These are phyloP conservation scores for Gambusia yucatana DNA, from an alignment of 2,797 vertebrate species.

Conservation along the genomic window DNA sequence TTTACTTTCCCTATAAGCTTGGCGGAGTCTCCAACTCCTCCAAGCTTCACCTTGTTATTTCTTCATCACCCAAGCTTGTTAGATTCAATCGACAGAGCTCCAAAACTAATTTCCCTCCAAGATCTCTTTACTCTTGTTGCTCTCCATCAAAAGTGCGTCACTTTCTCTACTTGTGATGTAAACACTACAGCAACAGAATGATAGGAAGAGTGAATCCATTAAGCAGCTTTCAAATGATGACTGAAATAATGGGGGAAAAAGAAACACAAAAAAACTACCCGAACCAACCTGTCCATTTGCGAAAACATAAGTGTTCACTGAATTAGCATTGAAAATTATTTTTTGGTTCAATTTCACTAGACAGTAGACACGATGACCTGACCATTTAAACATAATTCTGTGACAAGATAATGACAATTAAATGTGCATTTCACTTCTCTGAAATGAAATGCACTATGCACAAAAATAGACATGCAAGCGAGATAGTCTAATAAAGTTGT, in stretches of 20 bases:
- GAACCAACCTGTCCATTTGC: not conserved
- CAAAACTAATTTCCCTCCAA: constrained; percentile 1
- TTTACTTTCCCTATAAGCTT: constrained; percentile 32
- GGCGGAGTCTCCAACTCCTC: constrained; percentile 12
- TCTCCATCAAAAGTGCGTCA: not conserved
- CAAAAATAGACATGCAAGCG: not conserved
- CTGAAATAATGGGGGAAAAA: not conserved
- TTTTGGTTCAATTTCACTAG: not conserved
- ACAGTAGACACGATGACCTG: not conserved
- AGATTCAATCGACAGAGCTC: constrained; percentile 9
- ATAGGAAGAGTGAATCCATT: not conserved
- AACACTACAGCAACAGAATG: not conserved
- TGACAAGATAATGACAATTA: not conserved
- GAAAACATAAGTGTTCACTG: not conserved
- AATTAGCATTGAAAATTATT: not conserved
- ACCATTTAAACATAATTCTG: not conserved
- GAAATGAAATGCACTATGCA: not conserved
- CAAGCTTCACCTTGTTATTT: constrained; percentile 18
- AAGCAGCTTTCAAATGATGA: not conserved
- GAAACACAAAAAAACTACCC: not conserved
- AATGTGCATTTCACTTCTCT: not conserved
- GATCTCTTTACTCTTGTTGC: constrained; percentile 6
- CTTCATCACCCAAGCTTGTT: constrained; percentile 23
- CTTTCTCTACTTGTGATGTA: not conserved
- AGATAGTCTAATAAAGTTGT: not conserved